These are phyloP conservation scores for Acromyrmex heyeri DNA, from an alignment of 1,140 invertebrate species.

Conservation along the genomic window DNA sequence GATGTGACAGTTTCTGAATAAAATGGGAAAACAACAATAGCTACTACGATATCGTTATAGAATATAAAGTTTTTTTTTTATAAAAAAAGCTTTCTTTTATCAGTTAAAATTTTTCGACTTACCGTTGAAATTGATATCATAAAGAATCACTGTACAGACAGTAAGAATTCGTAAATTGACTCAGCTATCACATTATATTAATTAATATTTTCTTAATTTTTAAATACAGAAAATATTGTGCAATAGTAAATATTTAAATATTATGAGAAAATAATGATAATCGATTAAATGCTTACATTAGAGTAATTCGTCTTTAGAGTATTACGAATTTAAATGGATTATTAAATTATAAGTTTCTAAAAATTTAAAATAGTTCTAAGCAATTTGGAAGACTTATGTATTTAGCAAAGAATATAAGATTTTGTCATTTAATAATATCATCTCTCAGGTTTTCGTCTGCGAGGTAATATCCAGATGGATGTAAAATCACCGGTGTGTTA, in stretches of 20 bases:
- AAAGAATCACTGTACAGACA: neutral
- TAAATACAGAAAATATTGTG: neutral
- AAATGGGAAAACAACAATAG: slow-evolving; percentile 1
- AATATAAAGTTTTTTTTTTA: neutral
- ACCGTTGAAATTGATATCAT: neutral
- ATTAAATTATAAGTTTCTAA: neutral
- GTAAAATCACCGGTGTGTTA: slow-evolving; percentile 45
- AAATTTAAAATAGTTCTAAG: neutral
- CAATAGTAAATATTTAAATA: neutral
- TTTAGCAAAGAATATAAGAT: slow-evolving; percentile 20
- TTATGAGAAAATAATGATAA: neutral
- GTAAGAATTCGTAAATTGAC: neutral
- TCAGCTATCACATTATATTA: neutral
- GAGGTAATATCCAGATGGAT: neutral
- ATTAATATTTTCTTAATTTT: neutral
- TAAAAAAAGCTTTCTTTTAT: neutral
- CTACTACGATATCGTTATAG: neutral
- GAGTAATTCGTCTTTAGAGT: neutral
- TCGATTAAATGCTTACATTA: neutral
- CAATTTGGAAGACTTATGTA: neutral
- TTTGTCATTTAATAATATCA: slow-evolving; percentile 9
- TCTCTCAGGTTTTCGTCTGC: slow-evolving; percentile 2
- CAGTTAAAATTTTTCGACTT: slow-evolving; percentile 15
- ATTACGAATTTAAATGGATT: neutral
- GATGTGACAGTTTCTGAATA: neutral